Percentiles rank a stretch among this genome's conserved stretches.
phyloP scores from a whole-genome alignment of 2,797 vertebrate species.

The Pampus argenteus region DNA sequence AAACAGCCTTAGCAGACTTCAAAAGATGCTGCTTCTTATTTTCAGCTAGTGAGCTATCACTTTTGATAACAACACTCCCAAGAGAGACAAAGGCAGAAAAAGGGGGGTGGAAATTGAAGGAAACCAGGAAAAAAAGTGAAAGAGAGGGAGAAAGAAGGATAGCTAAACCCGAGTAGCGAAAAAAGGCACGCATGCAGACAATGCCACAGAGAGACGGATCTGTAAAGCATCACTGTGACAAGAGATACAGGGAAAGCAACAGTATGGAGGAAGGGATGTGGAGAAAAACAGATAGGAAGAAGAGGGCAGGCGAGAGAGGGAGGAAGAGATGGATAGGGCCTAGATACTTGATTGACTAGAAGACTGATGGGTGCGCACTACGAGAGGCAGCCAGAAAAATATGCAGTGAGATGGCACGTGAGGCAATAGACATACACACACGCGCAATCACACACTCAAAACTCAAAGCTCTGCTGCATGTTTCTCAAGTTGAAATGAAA shows the following conservation, averaged over 20 bases:
- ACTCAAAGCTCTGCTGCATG: conserved; percentile 31
- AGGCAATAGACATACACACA: conserved; percentile 34
- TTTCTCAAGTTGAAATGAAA: conserved; percentile 49
- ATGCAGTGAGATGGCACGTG: conserved; percentile 26
- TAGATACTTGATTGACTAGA: conserved; percentile 53
- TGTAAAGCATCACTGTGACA: conserved; percentile 43
- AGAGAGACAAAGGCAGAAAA: conserved; percentile 54
- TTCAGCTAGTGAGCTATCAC: conserved; percentile 66
- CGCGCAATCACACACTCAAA: conserved; percentile 11
- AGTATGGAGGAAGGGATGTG: conserved; percentile 53
- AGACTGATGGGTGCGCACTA: conserved; percentile 45
- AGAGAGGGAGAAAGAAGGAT: conserved; percentile 26
- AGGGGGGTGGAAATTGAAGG: conserved; percentile 23
- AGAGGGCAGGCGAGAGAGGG: conserved; percentile 4
- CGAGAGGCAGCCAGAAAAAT: conserved; percentile 41
- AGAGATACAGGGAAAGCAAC: conserved; percentile 47
- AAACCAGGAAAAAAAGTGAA: conserved; percentile 41
- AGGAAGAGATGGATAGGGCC: conserved; percentile 42
- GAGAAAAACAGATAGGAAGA: conserved; percentile 27
- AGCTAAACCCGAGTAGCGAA: conserved; percentile 37
- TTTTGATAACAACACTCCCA: conserved; percentile 71
- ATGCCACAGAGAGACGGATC: conserved; percentile 51
- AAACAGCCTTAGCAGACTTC: conserved; percentile 68
- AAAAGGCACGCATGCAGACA: conserved; percentile 33
- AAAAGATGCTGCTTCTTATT: conserved; percentile 73